A percentile compares a stretch with the other conserved stretches of the same genome.
Conservation (phyloP, 2,113 vertebrate species). For the Zosterops borbonicus region DNA sequence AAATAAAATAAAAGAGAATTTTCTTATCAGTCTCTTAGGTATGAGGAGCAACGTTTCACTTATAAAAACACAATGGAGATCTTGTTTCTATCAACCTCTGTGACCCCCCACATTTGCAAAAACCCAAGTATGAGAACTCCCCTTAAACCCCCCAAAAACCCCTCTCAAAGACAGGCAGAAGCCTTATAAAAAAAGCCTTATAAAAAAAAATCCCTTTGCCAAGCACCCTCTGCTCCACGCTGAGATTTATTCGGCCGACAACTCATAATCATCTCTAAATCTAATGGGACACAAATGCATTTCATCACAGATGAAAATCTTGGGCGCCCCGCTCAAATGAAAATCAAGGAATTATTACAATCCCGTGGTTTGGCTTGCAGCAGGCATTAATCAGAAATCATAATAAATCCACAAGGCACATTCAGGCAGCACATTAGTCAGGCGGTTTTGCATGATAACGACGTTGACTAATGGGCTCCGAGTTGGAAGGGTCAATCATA, state of each 20-base stretch:
- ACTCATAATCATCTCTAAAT: constrained; percentile 80
- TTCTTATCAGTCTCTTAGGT: not conserved
- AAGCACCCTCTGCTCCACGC: constrained; percentile 8
- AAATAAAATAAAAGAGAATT: not conserved
- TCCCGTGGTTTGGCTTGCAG: constrained; percentile 85
- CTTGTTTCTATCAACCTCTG: not conserved
- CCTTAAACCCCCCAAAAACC: not conserved
- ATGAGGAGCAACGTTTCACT: not conserved
- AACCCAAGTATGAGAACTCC: not conserved
- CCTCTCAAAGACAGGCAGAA: not conserved
- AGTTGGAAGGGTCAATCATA: constrained; percentile 99
- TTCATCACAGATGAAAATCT: constrained; percentile 88
- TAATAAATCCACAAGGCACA: constrained; percentile 86
- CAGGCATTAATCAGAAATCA: constrained; percentile 95
- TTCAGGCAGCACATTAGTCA: constrained; percentile 95
- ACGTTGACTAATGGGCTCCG: constrained; percentile 90
- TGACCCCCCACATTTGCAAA: not conserved
- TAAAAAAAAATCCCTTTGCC: not conserved
- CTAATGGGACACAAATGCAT: constrained; percentile 82
- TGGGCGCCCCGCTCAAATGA: constrained; percentile 81
- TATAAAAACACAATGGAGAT: fast-evolving
- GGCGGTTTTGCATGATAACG: constrained; percentile 80
- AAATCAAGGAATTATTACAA: constrained; percentile 95
- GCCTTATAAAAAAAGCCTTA: not conserved
- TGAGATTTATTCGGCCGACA: constrained; percentile 76